Conservation (phyloP, 1,140 invertebrate genomes). For the Gryon sp. region DNA sequence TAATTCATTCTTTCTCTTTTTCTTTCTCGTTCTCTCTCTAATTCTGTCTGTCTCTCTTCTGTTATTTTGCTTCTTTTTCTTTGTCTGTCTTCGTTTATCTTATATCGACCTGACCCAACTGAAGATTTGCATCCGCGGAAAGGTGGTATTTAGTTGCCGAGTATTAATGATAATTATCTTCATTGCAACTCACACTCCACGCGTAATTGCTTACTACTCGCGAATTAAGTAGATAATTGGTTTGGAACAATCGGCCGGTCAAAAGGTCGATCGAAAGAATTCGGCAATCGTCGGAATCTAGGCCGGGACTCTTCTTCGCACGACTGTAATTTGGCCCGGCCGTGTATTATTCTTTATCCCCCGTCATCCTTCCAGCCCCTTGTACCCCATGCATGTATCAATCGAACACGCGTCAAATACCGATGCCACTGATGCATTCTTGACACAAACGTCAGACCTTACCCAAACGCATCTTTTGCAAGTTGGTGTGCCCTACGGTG, state of each 20-base stretch:
- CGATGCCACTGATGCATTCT: conserved; percentile 31
- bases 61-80: no score
- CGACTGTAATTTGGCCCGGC: conserved; percentile 51
- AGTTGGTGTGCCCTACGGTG: conserved; percentile 2
- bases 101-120: conserved; percentile 3
- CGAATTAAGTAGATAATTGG: conserved; percentile 65
- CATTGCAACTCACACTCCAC: conserved; percentile 59
- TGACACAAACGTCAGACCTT: neutral
- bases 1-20: conserved; percentile 41
- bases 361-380: no score
- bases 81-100: no score
- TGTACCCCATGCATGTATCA: conserved; percentile 40
- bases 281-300: conserved; percentile 59
- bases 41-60: no score
- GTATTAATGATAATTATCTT: conserved; percentile 65
- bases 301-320: conserved; percentile 22
- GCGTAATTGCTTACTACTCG: conserved; percentile 61
- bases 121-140: conserved; percentile 65
- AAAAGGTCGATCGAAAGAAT: conserved; percentile 56
- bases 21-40: no score
- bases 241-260: conserved; percentile 55
- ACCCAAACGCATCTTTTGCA: neutral
- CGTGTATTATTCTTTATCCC: conserved; percentile 16
- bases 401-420: conserved; percentile 47
- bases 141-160: conserved; percentile 64